phyloP scores from a whole-genome alignment of 2,888 invertebrate species.

The Phragmatobia fuliginosa region DNA sequence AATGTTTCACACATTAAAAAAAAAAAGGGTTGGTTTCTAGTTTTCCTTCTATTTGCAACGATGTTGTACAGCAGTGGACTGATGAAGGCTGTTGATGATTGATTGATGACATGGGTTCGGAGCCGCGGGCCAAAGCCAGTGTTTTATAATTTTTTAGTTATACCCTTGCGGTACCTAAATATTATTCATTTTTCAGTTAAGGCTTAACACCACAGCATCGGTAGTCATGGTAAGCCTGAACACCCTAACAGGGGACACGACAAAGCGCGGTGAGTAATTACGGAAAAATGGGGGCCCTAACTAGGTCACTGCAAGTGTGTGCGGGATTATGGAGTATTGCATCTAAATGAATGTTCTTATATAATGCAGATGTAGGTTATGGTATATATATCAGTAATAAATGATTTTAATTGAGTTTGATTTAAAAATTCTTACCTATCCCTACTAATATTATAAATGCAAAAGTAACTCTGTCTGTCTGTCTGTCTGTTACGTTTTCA shows the following conservation, averaged over 20 bases:
- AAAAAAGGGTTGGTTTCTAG: too few species aligned
- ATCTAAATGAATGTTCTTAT: slow-evolving; percentile 19
- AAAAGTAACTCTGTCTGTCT: too few species aligned
- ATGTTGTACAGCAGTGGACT: too few species aligned
- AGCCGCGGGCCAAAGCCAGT: too few species aligned
- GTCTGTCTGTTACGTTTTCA: too few species aligned
- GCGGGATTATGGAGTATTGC: slow-evolving; percentile 60
- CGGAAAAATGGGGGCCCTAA: slow-evolving; percentile 82
- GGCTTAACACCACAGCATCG: slow-evolving; percentile 16
- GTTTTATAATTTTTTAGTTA: too few species aligned
- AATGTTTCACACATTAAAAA: too few species aligned
- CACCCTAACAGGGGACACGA: slow-evolving; percentile 70
- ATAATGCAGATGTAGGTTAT: not conserved
- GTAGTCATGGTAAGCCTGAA: slow-evolving; percentile 45
- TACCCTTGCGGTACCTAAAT: not conserved
- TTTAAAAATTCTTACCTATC: too few species aligned
- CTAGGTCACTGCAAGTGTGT: slow-evolving; percentile 74
- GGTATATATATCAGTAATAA: not conserved
- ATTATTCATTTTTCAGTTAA: not conserved
- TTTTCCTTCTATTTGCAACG: too few species aligned
- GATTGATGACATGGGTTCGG: too few species aligned
- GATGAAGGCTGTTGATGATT: too few species aligned
- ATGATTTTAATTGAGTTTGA: not conserved
- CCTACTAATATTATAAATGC: too few species aligned
- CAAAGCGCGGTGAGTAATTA: slow-evolving; percentile 83